Percentiles rank a stretch among this genome's conserved stretches.
Evolutionary conservation across 2,888 invertebrate genomes (phyloP).

Genomic region (Ligdia adustata): DNA sequence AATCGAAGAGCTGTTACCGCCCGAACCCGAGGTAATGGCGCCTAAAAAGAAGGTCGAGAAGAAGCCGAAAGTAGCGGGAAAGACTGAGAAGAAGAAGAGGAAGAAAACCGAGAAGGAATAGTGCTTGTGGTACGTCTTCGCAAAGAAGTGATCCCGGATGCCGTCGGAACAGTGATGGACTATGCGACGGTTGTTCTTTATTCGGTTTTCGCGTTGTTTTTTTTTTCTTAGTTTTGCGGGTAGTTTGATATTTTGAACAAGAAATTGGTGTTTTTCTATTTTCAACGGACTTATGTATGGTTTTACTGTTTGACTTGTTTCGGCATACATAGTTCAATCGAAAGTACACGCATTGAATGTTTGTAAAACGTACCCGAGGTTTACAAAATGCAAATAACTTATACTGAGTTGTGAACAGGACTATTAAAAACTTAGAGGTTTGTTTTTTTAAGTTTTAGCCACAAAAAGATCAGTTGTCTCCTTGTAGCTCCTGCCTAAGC

Average conservation of each 20-base stretch:
- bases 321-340: too few relatives aligned
- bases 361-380: neutral
- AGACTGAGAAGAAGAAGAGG: conserved; percentile 47
- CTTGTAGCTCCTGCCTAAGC: too few relatives aligned
- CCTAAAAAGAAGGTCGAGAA: conserved; percentile 52
- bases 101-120: conserved; percentile 77
- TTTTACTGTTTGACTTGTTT: conserved; percentile 2
- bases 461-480: too few relatives aligned
- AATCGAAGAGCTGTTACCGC: conserved; percentile 54
- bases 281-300: neutral
- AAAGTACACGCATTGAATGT: neutral
- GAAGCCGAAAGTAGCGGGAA: conserved; percentile 44
- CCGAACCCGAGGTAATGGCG: conserved; percentile 53
- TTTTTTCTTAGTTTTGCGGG: conserved; percentile 32
- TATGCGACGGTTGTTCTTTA: conserved; percentile 25
- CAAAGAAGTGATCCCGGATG: conserved; percentile 47
- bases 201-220: conserved; percentile 13
- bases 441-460: too few relatives aligned
- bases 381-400: too few relatives aligned
- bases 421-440: too few relatives aligned
- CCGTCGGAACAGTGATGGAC: conserved; percentile 29
- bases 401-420: too few relatives aligned
- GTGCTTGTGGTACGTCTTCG: conserved; percentile 74
- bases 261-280: conserved; percentile 9
- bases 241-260: conserved; percentile 37